Conservation (phyloP, 2,113 vertebrate species). For the Podiceps cristatus region DNA sequence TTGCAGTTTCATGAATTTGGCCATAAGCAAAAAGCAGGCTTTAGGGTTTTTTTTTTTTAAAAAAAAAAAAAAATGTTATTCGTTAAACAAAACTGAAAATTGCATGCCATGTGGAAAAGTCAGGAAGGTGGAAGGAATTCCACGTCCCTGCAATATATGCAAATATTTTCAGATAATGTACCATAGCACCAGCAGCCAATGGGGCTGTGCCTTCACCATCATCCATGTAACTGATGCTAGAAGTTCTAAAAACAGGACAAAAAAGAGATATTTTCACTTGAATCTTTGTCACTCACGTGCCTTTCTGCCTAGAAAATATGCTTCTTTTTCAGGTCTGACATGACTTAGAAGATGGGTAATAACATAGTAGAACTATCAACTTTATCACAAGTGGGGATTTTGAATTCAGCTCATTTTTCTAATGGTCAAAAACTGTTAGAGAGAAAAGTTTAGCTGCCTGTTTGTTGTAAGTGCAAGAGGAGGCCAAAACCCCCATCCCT, state of each 20-base stretch:
- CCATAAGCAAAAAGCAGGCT: conserved; percentile 40
- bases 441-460: background rate
- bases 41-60: background rate
- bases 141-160: background rate
- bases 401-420: conserved; percentile 41
- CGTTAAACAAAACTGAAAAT: background rate
- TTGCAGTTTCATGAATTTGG: conserved; percentile 55
- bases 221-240: background rate
- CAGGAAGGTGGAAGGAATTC: background rate
- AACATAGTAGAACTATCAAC: background rate
- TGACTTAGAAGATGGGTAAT: conserved; percentile 27
- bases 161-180: background rate
- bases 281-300: background rate
- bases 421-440: conserved; percentile 12
- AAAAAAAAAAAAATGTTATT: background rate
- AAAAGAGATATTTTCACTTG: background rate
- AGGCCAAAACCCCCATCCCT: background rate
- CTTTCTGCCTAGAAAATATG: background rate
- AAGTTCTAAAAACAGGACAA: background rate
- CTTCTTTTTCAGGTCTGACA: background rate
- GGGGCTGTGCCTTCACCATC: background rate
- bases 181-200: background rate
- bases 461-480: background rate
- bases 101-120: background rate
- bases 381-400: conserved; percentile 19